Evolutionary conservation across 30 jellyfish, hydroid and myxozoan genomes (phyloP), one percentile per base, ranked within the genome.

Genomic region (Turritopsis rubra): DNA sequence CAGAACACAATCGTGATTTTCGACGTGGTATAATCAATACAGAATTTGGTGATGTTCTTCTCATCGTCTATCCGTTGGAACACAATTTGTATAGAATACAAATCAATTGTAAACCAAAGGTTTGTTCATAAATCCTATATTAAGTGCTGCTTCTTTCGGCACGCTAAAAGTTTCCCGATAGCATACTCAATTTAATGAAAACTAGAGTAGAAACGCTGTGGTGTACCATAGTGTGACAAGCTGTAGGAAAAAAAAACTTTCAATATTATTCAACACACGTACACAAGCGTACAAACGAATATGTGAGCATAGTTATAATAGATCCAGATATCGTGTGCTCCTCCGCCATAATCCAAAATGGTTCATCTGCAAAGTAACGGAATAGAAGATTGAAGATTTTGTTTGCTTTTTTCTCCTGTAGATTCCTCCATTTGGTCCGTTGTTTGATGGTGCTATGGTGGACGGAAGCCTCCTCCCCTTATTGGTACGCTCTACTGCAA

Each of bases 371-470:
- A 41, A 3, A 5, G 60, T 3, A 41, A 41, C 60, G 60, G 13
- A 41, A 13, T 3, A 41, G 9, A 41, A 3, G 60, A 41, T 41
- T 3, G 60, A 41, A 3, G 60, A 41, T 3, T 41, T 3, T 3
- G 5, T 13, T 5, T 41, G 9, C 3, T 18, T 66, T 81, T 25
- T 66, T 68, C 18, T 27, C 24, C 74, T 76, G 19, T 85, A 92
- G 98, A 83, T 92, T 21, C 96, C 96, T 19, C 83, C 79, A n/a
- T 88, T 89, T 78, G 99, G 99, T 17, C 99, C 99, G 5, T 74
- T 94, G 89, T 94, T 86, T 71, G 99, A 94, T 66, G 99, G 99
- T 20, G 96, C 99, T n/a, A 87, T 94, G 53, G 92, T 94, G 18
- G 95, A 87, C 73, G 95, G 95, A 4, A 75, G 66, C 19, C n/a